Evolutionary conservation across 2,888 invertebrate genomes (phyloP).

Genomic region (Plagodis pulveraria): DNA sequence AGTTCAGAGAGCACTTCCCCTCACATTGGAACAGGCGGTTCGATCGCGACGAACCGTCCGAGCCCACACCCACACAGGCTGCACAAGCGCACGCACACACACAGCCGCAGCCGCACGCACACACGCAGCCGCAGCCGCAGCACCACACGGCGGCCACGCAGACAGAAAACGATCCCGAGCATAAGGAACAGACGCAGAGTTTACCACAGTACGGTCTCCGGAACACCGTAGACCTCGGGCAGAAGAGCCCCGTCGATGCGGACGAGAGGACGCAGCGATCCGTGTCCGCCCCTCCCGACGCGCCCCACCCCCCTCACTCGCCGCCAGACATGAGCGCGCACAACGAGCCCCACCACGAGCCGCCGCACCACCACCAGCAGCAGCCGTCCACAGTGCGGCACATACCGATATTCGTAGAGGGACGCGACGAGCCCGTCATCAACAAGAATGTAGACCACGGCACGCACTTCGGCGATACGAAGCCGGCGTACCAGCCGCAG

Average conservation of each 20-base stretch:
- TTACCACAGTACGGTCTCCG: conserved; percentile 89
- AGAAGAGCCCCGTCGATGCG: conserved; percentile 84
- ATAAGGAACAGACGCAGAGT: conserved; percentile 51
- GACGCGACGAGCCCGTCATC: conserved; percentile 91
- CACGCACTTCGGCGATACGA: conserved; percentile 63
- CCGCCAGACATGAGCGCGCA: conserved; percentile 69
- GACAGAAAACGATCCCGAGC: conserved; percentile 63
- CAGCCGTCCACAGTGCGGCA: conserved; percentile 88
- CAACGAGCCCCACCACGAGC: conserved; percentile 25
- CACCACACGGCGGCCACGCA: conserved; percentile 72
- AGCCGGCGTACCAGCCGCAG: conserved; percentile 62
- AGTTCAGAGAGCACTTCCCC: conserved; percentile 79
- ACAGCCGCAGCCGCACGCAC: conserved; percentile 45
- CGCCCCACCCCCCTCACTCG: conserved; percentile 86
- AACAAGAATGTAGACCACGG: conserved; percentile 84
- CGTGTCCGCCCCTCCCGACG: conserved; percentile 91
- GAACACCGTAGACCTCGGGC: conserved; percentile 92
- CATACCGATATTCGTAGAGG: conserved; percentile 95
- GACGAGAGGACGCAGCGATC: conserved; percentile 88
- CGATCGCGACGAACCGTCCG: conserved; percentile 61
- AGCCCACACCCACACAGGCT: conserved; percentile 43
- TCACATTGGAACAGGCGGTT: conserved; percentile 75
- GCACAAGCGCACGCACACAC: conserved; percentile 40
- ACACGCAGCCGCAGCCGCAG: conserved; percentile 48
- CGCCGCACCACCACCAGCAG: conserved; percentile 47